A percentile compares a stretch with the other conserved stretches of the same genome.
Evolutionary conservation across 1,140 invertebrate genomes (phyloP).

Genomic region (Mesaphorura yosii): DNA sequence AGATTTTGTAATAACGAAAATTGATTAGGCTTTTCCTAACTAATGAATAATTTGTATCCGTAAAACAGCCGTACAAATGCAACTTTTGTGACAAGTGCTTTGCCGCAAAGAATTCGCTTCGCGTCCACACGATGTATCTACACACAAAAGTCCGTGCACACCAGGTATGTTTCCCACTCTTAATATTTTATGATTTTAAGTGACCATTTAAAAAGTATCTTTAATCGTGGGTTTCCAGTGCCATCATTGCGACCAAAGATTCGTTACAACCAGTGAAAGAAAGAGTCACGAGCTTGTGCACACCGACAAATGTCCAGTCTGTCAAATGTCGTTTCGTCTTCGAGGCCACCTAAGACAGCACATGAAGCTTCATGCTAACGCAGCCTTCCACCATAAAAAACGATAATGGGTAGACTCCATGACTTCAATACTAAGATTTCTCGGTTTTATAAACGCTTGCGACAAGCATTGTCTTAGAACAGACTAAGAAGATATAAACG

Average conservation of each 20-base stretch:
- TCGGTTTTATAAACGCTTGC: too few relatives aligned
- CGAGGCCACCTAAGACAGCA: conserved; percentile 7
- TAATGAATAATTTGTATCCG: background rate
- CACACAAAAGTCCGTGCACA: conserved; percentile 7
- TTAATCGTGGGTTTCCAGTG: too few relatives aligned
- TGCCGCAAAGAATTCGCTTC: conserved; percentile 7
- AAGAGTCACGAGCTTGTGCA: conserved; percentile 8
- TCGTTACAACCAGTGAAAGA: conserved; percentile 8
- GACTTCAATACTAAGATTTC: too few relatives aligned
- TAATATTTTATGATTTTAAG: too few relatives aligned
- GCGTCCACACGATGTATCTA: conserved; percentile 11
- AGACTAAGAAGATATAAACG: too few relatives aligned
- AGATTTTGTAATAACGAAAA: too few relatives aligned
- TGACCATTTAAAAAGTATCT: too few relatives aligned
- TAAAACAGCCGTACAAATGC: conserved; percentile 4
- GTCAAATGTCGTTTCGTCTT: conserved; percentile 5
- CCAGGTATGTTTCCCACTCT: too few relatives aligned
- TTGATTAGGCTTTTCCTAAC: too few relatives aligned
- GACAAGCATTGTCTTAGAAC: too few relatives aligned
- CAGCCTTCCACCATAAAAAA: conserved; percentile 6
- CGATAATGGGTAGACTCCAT: too few relatives aligned
- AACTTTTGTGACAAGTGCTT: conserved; percentile 8
- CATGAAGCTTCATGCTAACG: conserved; percentile 4
- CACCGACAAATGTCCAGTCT: conserved; percentile 9
- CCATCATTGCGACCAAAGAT: conserved; percentile 6